Percentiles rank a stretch among this genome's conserved stretches.
Conservation (phyloP, 2,888 invertebrate genomes). For the Theodoxus fluviatilis region DNA sequence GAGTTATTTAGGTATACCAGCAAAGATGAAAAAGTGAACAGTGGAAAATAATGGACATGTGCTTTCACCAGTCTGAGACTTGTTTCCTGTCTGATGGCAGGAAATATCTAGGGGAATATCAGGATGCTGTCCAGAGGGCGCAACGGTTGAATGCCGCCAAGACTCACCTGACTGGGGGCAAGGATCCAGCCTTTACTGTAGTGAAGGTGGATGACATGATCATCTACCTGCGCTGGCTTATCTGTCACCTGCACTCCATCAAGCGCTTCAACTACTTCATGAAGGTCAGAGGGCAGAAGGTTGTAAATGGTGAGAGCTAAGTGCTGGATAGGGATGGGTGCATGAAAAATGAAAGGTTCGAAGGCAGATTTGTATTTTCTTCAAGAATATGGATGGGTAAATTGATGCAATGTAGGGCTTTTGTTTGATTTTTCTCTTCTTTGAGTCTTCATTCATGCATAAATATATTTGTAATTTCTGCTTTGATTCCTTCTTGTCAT, state of each 20-base stretch:
- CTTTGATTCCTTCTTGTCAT: no score
- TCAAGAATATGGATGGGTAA: no score
- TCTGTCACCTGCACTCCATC: conserved; percentile 59
- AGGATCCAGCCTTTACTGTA: conserved; percentile 42
- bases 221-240: conserved; percentile 64
- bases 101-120: conserved; percentile 60
- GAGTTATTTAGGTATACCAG: neutral
- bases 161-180: conserved; percentile 43
- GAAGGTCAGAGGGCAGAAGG: no score
- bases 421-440: no score
- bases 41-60: neutral
- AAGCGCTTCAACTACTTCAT: conserved; percentile 60
- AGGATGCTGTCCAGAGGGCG: conserved; percentile 60
- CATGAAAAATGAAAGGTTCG: no score
- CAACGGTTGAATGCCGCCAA: conserved; percentile 53
- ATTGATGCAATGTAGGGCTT: no score
- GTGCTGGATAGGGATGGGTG: no score
- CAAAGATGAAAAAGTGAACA: neutral
- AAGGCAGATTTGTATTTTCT: no score
- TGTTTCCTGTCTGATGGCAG: conserved; percentile 41
- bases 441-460: no score
- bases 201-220: conserved; percentile 61
- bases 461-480: no score
- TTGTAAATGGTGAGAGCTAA: no score
- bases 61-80: neutral